Percentiles rank a stretch among this genome's conserved stretches.
These are phyloP conservation scores for Cheumatopsyche charites DNA, from an alignment of 1,140 invertebrate species.

Conservation along the genomic window DNA sequence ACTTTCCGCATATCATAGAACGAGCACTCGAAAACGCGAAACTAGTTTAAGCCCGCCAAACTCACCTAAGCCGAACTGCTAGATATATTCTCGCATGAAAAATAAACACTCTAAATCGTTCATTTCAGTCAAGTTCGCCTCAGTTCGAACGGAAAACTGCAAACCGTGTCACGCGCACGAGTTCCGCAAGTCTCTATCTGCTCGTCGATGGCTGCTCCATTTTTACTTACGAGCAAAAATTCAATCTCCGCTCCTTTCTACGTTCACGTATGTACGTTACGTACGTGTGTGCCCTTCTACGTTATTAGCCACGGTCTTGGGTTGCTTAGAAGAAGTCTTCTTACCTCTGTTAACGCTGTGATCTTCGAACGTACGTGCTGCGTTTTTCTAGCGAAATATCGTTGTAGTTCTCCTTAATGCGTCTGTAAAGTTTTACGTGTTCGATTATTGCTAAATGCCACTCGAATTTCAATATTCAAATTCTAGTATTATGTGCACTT, in stretches of 20 bases:
- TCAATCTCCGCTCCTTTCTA: slow-evolving; percentile 26
- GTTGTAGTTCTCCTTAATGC: slow-evolving; percentile 10
- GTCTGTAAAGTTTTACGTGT: no score
- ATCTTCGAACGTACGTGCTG: slow-evolving; percentile 1
- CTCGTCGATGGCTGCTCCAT: slow-evolving; percentile 22
- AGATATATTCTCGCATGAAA: no score
- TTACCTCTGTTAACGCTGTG: neutral
- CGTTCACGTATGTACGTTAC: neutral
- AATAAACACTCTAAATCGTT: no score
- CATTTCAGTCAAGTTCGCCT: no score
- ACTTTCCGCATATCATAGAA: no score
- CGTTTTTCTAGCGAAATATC: slow-evolving; percentile 5
- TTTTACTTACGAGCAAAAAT: slow-evolving; percentile 28
- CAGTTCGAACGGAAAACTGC: no score
- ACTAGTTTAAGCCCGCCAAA: no score
- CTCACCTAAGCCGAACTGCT: no score
- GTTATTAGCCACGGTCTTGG: neutral
- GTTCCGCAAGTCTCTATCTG: neutral
- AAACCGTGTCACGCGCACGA: slow-evolving; percentile 3
- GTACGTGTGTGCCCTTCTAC: neutral
- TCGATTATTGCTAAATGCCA: no score
- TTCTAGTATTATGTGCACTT: no score
- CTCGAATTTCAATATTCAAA: no score
- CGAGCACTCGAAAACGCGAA: no score
- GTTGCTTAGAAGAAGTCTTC: neutral